Percentiles rank a stretch among this genome's conserved stretches.
Conservation (phyloP, 2,888 invertebrate genomes). For the Isoperla grammatica region DNA sequence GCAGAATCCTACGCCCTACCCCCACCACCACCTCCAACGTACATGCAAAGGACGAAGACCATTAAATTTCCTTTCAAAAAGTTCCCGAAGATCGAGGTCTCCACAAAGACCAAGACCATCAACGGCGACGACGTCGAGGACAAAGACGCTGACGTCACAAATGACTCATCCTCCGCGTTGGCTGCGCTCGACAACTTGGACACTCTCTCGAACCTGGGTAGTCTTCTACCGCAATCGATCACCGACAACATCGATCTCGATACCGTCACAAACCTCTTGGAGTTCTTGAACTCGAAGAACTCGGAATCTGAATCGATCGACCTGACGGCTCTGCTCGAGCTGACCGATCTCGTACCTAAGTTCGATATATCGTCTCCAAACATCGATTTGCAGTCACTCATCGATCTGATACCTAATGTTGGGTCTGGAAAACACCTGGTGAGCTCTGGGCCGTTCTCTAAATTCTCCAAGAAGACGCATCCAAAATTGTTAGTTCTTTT, state of each 20-base stretch:
- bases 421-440: neutral
- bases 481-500: slow-evolving; percentile 4
- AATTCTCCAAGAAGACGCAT: slow-evolving; percentile 7
- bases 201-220: slow-evolving; percentile 10
- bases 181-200: slow-evolving; percentile 9
- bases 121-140: no score
- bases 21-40: neutral
- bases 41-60: neutral
- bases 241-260: slow-evolving; percentile 1
- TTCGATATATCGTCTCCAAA: neutral
- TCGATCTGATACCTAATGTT: neutral
- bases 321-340: neutral
- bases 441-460: neutral
- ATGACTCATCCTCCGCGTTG: no score
- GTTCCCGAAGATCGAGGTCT: slow-evolving; percentile 1
- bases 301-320: neutral
- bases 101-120: neutral
- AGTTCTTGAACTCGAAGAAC: slow-evolving; percentile 10
- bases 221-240: neutral
- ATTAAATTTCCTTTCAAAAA: slow-evolving; percentile 13
- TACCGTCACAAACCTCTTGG: neutral
- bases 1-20: slow-evolving; percentile 5
- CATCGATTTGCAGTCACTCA: neutral
- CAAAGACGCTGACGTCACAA: no score
- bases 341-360: neutral